A percentile compares a stretch with the other conserved stretches of the same genome.
These are phyloP conservation scores for Chrysotoxum bicinctum DNA, from an alignment of 2,888 invertebrate species.

Conservation along the genomic window DNA sequence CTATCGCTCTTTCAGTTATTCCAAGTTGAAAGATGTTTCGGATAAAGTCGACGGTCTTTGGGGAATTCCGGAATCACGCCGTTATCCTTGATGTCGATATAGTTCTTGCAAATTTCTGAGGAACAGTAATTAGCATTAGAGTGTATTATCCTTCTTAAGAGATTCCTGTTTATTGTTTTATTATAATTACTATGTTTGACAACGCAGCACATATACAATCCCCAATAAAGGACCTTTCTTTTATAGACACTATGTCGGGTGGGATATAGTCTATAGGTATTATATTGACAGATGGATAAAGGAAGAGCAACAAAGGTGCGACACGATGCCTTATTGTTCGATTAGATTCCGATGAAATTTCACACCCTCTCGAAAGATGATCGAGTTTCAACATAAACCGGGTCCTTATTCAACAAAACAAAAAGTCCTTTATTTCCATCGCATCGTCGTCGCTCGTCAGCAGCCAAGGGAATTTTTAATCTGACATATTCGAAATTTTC, in stretches of 20 bases:
- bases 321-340: constrained; percentile 16
- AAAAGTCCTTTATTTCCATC: background rate
- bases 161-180: constrained; percentile 66
- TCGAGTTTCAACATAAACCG: constrained; percentile 45
- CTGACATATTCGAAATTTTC: constrained; percentile 53
- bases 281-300: constrained; percentile 43
- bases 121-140: constrained; percentile 68
- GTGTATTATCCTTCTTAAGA: constrained; percentile 64
- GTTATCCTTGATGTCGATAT: constrained; percentile 25
- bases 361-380: constrained; percentile 50
- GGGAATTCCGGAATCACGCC: constrained; percentile 65
- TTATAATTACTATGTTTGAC: constrained; percentile 64
- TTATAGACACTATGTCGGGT: background rate
- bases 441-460: background rate
- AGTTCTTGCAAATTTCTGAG: constrained; percentile 26
- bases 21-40: background rate
- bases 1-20: background rate
- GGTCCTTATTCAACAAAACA: background rate
- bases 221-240: constrained; percentile 25
- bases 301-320: constrained; percentile 28
- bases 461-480: constrained; percentile 48
- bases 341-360: constrained; percentile 62
- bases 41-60: constrained; percentile 36
- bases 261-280: background rate
- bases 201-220: constrained; percentile 35